Percentiles rank a stretch among this genome's conserved stretches.
Conservation (phyloP, 2,113 vertebrate genomes). For the Rhabdornis inornatus region DNA sequence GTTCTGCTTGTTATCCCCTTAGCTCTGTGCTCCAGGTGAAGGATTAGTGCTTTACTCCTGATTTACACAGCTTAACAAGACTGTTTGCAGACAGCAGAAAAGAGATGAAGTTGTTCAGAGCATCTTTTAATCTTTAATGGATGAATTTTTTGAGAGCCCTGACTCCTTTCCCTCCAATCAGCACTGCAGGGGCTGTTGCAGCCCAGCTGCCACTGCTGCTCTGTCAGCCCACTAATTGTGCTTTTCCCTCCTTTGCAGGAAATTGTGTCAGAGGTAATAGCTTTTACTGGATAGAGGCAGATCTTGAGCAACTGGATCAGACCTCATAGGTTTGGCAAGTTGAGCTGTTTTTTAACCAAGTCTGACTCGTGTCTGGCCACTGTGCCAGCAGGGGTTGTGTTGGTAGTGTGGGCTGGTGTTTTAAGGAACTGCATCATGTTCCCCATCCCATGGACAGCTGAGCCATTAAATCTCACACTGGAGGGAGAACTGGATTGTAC, state of each 20-base stretch:
- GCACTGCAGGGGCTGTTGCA: not conserved
- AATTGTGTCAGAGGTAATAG: conserved; percentile 53
- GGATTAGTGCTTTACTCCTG: not conserved
- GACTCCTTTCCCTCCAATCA: not conserved
- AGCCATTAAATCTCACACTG: not conserved
- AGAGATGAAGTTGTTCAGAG: not conserved
- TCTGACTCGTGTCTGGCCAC: conserved; percentile 10
- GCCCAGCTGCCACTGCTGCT: not conserved
- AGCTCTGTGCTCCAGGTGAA: not conserved
- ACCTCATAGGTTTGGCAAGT: conserved; percentile 53
- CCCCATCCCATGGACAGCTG: not conserved
- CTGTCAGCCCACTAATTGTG: not conserved
- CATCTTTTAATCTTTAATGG: not conserved
- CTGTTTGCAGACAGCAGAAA: not conserved
- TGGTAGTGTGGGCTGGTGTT: not conserved
- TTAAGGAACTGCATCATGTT: not conserved
- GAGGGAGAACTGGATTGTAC: not conserved
- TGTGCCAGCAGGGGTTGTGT: not conserved
- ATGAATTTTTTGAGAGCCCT: not conserved
- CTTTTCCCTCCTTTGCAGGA: conserved; percentile 43
- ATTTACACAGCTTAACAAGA: not conserved
- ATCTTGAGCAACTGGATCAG: conserved; percentile 46
- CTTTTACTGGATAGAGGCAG: conserved; percentile 44
- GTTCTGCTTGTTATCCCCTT: not conserved
- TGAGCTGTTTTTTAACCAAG: not conserved